Evolutionary conservation across 2,888 invertebrate species (phyloP), one percentile per base, ranked within the genome.

Genomic region (Mechanitis messenoides): DNA sequence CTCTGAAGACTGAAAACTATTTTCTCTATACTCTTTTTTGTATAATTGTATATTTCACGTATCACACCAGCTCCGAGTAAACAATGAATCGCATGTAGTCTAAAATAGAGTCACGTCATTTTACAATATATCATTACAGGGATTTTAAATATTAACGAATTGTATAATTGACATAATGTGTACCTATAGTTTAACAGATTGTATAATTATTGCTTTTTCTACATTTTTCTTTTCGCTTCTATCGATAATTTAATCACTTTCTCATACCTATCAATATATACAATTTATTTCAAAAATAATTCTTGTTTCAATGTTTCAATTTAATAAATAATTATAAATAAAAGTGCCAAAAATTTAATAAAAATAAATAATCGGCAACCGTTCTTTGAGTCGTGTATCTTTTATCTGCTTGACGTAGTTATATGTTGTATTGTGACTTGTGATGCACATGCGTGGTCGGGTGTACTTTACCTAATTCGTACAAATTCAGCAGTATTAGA

Each of bases 401-500:
- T 12, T 54, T 67, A 60, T 57, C 55, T 64, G 55, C 54, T 58
- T 59, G 47, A 58, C 50, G 58, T 68, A 65, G 62, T 63, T 57
- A 57, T 50, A 50, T 67, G 63, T 69, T 77, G 77, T 81, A 78
- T 81, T 20, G 80, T 81, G 80, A 81, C 78, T 79, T 76, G 81
- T 79, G 78, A 80, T 79, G 20, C 76, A 75, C 76, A 78, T 81
- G 78, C 76, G 79, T 83, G 80, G 77, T 76, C 75, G 72, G 77
- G 69, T 68, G 63, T 71, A 70, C 78, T 81, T 85, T 85, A 86
- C 85, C 84, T 85, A 84, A 86, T 87, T 87, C 85, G 90, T 90
- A 89, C 90, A 90, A 89, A 90, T 86, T 83, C 83, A 83, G 87
- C 89, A 90, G 90, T 90, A 90, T 90, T 90, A 90, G 84, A 86